Evolutionary conservation across 1,140 invertebrate genomes (phyloP).

Genomic region (Colletes gigas): DNA sequence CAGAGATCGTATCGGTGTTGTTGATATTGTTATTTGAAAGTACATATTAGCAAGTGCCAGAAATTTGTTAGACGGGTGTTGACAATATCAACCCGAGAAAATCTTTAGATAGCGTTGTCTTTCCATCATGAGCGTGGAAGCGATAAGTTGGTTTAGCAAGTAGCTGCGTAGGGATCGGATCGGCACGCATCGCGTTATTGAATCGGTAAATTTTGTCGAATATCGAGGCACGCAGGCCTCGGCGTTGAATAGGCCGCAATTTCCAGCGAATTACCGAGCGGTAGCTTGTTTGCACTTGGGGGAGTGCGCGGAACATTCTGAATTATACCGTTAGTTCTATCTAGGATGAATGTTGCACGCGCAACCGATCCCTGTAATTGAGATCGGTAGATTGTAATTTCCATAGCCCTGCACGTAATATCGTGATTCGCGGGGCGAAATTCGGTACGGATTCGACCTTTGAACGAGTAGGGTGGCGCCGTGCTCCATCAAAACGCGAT

Average conservation of each 20-base stretch:
- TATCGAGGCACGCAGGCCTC: not conserved
- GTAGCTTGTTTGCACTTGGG: not conserved
- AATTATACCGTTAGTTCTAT: slow-evolving; percentile 25
- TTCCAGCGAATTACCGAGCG: slow-evolving; percentile 13
- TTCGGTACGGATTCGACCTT: not conserved
- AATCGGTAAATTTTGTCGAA: slow-evolving; percentile 33
- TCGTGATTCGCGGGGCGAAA: slow-evolving; percentile 5
- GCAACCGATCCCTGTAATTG: slow-evolving; percentile 27
- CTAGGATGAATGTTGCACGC: slow-evolving; percentile 12
- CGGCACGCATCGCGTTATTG: not conserved
- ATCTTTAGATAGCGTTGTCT: no score
- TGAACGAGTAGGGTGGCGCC: not conserved
- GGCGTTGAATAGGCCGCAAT: not conserved
- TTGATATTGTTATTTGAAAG: no score
- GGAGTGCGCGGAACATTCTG: slow-evolving; percentile 6
- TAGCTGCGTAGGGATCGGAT: not conserved
- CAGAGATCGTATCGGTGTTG: no score
- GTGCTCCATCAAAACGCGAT: not conserved
- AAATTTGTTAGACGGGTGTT: no score
- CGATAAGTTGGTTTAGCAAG: no score
- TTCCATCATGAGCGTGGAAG: no score
- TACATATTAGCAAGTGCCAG: no score
- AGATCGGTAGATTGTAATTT: slow-evolving; percentile 36
- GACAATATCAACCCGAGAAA: no score
- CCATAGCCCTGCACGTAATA: not conserved